Percentiles rank a stretch among this genome's conserved stretches.
These are phyloP conservation scores for Drosophila truncata DNA, from an alignment of 1,140 invertebrate species.

Conservation along the genomic window DNA sequence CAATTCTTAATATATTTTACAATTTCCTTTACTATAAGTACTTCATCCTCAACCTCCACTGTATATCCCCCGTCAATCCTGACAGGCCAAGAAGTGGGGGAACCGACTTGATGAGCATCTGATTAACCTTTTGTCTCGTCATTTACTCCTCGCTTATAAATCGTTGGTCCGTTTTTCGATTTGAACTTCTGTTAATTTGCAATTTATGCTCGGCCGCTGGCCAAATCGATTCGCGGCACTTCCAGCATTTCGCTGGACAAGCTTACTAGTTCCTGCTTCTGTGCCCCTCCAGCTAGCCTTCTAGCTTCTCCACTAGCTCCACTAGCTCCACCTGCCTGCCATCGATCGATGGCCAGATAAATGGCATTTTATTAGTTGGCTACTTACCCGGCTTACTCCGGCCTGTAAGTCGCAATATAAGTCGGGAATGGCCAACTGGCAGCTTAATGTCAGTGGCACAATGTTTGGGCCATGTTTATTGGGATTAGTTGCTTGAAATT, in stretches of 20 bases:
- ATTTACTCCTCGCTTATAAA: constrained; percentile 63
- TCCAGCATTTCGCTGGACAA: constrained; percentile 39
- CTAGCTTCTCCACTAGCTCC: neutral
- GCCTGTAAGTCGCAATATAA: constrained; percentile 33
- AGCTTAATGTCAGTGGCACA: constrained; percentile 80
- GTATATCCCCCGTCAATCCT: constrained; percentile 5
- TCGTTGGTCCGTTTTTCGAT: constrained; percentile 42
- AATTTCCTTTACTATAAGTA: too few relatives aligned
- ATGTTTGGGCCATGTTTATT: constrained; percentile 84
- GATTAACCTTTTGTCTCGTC: constrained; percentile 55
- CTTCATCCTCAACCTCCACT: neutral
- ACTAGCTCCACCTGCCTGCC: constrained; percentile 12
- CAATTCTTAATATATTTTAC: neutral
- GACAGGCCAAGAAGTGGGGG: neutral
- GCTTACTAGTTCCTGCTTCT: constrained; percentile 1
- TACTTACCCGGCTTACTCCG: constrained; percentile 52
- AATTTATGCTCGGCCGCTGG: constrained; percentile 70
- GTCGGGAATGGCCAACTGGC: constrained; percentile 41
- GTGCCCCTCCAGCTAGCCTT: neutral
- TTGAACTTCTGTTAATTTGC: constrained; percentile 72
- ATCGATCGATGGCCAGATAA: constrained; percentile 79
- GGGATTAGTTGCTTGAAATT: constrained; percentile 83
- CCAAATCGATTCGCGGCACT: constrained; percentile 63
- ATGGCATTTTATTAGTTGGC: constrained; percentile 76
- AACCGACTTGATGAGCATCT: constrained; percentile 48